phyloP scores from a whole-genome alignment of 2,113 vertebrate species.

The Ophthalmolycus amberensis region DNA sequence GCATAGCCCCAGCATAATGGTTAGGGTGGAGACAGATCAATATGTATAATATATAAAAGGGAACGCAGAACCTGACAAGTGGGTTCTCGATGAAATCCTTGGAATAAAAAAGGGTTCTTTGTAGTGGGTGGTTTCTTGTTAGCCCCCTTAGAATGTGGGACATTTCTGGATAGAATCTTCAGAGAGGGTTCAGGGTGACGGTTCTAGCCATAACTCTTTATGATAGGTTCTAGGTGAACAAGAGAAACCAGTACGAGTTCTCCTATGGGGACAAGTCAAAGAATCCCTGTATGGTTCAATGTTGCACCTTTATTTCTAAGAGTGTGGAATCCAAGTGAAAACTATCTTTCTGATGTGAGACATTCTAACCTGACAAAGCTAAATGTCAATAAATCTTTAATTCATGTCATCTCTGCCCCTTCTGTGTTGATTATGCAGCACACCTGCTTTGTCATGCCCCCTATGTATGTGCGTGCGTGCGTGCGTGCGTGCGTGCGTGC shows the following conservation, averaged over 20 bases:
- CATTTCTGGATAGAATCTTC: background rate
- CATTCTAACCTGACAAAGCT: constrained; percentile 24
- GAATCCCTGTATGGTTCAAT: background rate
- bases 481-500: background rate
- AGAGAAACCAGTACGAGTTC: no score
- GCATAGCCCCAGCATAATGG: no score
- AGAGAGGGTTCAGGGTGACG: background rate
- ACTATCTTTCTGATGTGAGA: background rate
- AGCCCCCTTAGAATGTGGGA: background rate
- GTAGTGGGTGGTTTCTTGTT: background rate
- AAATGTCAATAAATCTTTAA: constrained; percentile 71
- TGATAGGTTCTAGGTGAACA: background rate
- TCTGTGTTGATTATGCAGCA: constrained; percentile 63
- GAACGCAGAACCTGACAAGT: background rate
- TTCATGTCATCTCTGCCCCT: constrained; percentile 52
- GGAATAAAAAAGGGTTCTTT: background rate
- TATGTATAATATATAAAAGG: background rate
- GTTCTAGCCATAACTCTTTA: background rate
- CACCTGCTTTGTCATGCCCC: constrained; percentile 19
- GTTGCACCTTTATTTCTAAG: background rate
- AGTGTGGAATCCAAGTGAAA: background rate
- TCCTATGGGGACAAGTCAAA: background rate
- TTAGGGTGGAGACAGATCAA: background rate
- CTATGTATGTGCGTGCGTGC: background rate
- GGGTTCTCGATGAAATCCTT: background rate